phyloP scores from a whole-genome alignment of 2,888 invertebrate genomes.

The Folsomia manolachei region DNA sequence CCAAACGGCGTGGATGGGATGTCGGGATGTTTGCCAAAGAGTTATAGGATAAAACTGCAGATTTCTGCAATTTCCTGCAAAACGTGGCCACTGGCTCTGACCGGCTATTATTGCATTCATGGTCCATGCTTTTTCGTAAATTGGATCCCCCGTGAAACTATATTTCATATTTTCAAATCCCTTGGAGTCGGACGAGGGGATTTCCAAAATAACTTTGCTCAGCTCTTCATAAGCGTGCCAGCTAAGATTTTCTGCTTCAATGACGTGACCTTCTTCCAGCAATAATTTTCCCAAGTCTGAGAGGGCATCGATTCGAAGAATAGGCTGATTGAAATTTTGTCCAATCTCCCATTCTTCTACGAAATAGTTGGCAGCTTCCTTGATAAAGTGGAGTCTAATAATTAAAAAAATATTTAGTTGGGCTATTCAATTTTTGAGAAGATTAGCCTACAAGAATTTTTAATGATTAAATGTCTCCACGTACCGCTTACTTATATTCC shows the following conservation, averaged over 20 bases:
- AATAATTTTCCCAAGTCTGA: not conserved
- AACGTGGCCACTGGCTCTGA: not conserved
- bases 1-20: not conserved
- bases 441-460: no score
- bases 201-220: not conserved
- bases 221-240: not conserved
- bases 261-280: not conserved
- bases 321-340: not conserved
- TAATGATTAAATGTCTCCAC: no score
- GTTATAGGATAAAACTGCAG: not conserved
- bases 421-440: no score
- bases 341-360: conserved; percentile 1
- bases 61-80: not conserved
- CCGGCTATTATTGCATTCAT: not conserved
- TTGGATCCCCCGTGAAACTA: not conserved
- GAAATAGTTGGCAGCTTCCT: not conserved
- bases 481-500: not conserved
- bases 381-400: not conserved
- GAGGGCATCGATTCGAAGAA: not conserved
- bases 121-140: not conserved
- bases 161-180: not conserved
- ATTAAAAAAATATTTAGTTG: not conserved
- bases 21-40: not conserved
- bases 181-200: not conserved
- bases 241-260: not conserved